Evolutionary conservation across 2,113 vertebrate species (phyloP).

Genomic region (Paratilapia polleni): DNA sequence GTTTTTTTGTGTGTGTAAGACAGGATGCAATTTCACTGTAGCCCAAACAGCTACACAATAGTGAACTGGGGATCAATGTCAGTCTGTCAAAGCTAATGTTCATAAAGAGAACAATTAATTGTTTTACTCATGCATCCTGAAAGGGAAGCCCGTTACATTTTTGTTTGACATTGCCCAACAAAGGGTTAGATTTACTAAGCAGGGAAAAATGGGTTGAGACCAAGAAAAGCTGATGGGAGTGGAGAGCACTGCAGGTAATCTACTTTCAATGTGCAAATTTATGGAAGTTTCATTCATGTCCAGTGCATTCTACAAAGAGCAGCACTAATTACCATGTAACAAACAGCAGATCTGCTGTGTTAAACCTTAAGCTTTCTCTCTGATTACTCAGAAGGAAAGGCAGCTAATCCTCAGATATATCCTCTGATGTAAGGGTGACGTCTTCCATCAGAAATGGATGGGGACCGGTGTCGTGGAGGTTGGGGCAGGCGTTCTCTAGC

Average conservation of each 20-base stretch:
- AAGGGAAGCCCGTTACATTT: neutral
- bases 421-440: too few species aligned
- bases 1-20: neutral
- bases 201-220: neutral
- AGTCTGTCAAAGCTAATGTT: slow-evolving; percentile 12
- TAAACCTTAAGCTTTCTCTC: too few species aligned
- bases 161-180: neutral
- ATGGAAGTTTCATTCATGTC: neutral
- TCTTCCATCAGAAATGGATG: too few species aligned
- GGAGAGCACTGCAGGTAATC: too few species aligned
- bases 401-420: too few species aligned
- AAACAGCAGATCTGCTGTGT: too few species aligned
- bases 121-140: slow-evolving; percentile 1
- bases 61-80: slow-evolving; percentile 34
- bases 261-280: neutral
- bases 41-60: slow-evolving; percentile 46
- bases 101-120: slow-evolving; percentile 3
- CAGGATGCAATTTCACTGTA: slow-evolving; percentile 40
- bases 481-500: too few species aligned
- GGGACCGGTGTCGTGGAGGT: too few species aligned
- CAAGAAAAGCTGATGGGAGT: neutral
- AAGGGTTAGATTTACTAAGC: neutral
- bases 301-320: neutral
- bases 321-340: too few species aligned
- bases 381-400: too few species aligned